Evolutionary conservation across 2,888 invertebrate species (phyloP).

Genomic region (Bruchidius siliquastri): DNA sequence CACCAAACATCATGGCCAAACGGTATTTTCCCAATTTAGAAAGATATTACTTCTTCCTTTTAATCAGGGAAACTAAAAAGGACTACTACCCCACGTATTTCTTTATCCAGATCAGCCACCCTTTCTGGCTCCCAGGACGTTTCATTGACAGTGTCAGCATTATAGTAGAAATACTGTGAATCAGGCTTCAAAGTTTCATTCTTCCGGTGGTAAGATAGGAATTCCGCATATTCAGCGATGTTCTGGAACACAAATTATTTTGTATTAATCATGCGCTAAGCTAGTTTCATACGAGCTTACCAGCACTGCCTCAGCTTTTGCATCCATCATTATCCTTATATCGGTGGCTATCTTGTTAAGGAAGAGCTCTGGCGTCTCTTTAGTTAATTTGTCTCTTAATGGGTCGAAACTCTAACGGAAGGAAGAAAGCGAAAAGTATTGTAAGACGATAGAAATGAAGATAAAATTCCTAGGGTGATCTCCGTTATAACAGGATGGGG

Average conservation of each 20-base stretch:
- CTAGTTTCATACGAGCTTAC: constrained; percentile 42
- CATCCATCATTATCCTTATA: constrained; percentile 79
- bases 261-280: neutral
- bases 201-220: constrained; percentile 35
- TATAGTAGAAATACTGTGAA: constrained; percentile 56
- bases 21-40: too few relatives aligned
- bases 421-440: too few relatives aligned
- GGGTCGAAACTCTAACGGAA: constrained; percentile 32
- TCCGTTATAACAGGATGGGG: too few relatives aligned
- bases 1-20: too few relatives aligned
- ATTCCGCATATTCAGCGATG: constrained; percentile 41
- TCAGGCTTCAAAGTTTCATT: constrained; percentile 15
- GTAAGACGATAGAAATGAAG: too few relatives aligned
- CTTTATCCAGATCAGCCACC: constrained; percentile 23
- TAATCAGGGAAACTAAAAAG: too few relatives aligned
- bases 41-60: too few relatives aligned
- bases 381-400: constrained; percentile 26
- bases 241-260: constrained; percentile 22
- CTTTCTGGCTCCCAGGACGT: constrained; percentile 35
- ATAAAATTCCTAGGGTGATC: too few relatives aligned
- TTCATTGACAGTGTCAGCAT: constrained; percentile 61
- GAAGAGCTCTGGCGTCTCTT: constrained; percentile 57
- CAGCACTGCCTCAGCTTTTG: constrained; percentile 78
- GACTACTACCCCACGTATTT: constrained; percentile 28
- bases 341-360: constrained; percentile 76